These are phyloP conservation scores for Montipora efflorescens DNA, from an alignment of 64 coral and sea anemone species.

Conservation along the genomic window DNA sequence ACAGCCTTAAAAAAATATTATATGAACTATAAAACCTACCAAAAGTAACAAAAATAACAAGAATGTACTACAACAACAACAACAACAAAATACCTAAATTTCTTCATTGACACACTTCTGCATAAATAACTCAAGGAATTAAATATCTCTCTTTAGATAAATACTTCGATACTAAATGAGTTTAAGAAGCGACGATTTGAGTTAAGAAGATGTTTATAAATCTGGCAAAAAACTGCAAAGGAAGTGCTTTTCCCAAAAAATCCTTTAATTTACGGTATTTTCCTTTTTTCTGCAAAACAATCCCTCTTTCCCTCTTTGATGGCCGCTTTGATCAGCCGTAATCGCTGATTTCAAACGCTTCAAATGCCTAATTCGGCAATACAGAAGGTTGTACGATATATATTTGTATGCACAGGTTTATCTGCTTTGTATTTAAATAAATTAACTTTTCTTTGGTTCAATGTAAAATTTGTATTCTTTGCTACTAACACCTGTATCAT, in stretches of 20 bases:
- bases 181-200: neutral
- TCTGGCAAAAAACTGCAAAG: neutral
- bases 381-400: no score
- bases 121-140: constrained; percentile 32
- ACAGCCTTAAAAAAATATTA: neutral
- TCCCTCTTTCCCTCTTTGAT: no score
- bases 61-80: constrained; percentile 9
- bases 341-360: no score
- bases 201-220: neutral
- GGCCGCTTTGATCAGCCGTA: no score
- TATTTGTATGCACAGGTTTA: no score
- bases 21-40: constrained; percentile 24
- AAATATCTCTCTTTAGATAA: constrained; percentile 46
- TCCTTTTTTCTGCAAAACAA: no score
- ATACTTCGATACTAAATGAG: constrained; percentile 9
- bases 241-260: neutral
- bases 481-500: no score
- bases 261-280: no score
- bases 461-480: no score
- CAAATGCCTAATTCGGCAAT: no score
- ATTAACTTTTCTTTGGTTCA: no score
- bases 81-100: neutral
- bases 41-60: constrained; percentile 53
- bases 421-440: no score
- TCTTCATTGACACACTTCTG: constrained; percentile 3